Conservation (phyloP, 2,797 vertebrate genomes). For the Toxotes lorentzi region DNA sequence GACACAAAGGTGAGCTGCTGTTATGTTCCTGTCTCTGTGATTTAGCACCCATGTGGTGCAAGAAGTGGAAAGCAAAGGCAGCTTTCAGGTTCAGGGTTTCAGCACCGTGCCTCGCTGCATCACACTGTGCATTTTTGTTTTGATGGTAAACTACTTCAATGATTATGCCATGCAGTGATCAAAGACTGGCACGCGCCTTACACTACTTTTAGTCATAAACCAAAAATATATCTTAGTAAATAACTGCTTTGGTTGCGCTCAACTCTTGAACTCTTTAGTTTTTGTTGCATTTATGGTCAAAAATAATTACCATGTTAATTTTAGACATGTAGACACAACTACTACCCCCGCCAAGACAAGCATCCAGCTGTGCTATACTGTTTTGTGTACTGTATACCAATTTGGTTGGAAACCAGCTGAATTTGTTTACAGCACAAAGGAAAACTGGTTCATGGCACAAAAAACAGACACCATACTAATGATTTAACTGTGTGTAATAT, state of each 20-base stretch:
- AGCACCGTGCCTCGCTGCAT: constrained; percentile 6
- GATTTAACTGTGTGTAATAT: neutral
- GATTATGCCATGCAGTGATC: constrained; percentile 28
- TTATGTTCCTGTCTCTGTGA: constrained; percentile 77
- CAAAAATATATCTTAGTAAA: constrained; percentile 10
- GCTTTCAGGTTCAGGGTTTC: constrained; percentile 53
- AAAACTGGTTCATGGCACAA: constrained; percentile 7
- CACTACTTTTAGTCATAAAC: neutral
- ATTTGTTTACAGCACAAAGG: neutral
- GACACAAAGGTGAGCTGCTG: constrained; percentile 79
- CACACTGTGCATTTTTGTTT: constrained; percentile 38
- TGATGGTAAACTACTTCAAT: constrained; percentile 20
- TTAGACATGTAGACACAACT: neutral
- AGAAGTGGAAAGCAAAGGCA: constrained; percentile 58
- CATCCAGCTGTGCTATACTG: neutral
- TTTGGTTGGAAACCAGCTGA: constrained; percentile 8
- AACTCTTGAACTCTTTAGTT: constrained; percentile 17
- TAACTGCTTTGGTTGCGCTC: neutral
- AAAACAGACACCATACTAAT: neutral
- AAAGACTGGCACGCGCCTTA: neutral
- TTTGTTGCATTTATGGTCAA: constrained; percentile 7
- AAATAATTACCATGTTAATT: neutral
- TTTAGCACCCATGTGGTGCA: constrained; percentile 71
- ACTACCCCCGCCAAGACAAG: neutral
- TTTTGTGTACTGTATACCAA: neutral